Evolutionary conservation across 2,888 invertebrate species (phyloP), one percentile per base, ranked within the genome.

Genomic region (Leptopilina myrica): DNA sequence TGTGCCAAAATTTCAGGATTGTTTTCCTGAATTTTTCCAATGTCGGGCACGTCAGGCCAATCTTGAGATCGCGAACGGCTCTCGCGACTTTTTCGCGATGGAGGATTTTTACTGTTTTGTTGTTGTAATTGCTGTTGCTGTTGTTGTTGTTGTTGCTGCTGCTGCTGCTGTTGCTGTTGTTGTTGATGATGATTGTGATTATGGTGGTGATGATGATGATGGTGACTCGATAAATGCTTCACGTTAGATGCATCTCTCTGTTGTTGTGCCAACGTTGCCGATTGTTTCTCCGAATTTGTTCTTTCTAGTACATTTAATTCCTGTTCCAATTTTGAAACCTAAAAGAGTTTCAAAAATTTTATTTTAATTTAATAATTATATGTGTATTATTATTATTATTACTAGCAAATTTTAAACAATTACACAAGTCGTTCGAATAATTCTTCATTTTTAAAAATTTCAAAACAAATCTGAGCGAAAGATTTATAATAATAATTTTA

Each of bases 41-140:
- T 95, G 86, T 97, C 97, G 1, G 97, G 97, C 49, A 97, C 96
- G 87, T 97, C 97, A 0, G 97, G 97, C 97, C 97, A 97, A 89
- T 97, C 97, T 88, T 97, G 97, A 0, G 97, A 96, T 3, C 97
- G 94, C 7, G 96, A 95, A 20, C 97, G 93, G 86, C 95, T 95
- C 85, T 97, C 96, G 20, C 95, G 92, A 79, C 93, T 93, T 86
- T 95, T 95, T 46, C 96, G 93, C 0, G 94, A 92, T 0, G 93
- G 92, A 86, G 94, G 91, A 6, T 86, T 85, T 33, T 82, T 76
- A 79, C 79, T 8, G 80, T 87, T 80, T 43, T 87, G 87, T 20
- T 87, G 85, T 33, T 88, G 88, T 82, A 82, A 87, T 33, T 85
- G 86, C 62, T 88, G 87, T 79, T 83, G 87, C 5, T 87, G 86